A percentile compares a stretch with the other conserved stretches of the same genome.
Evolutionary conservation across 1,140 invertebrate genomes (phyloP).

Genomic region (Manduca sexta): DNA sequence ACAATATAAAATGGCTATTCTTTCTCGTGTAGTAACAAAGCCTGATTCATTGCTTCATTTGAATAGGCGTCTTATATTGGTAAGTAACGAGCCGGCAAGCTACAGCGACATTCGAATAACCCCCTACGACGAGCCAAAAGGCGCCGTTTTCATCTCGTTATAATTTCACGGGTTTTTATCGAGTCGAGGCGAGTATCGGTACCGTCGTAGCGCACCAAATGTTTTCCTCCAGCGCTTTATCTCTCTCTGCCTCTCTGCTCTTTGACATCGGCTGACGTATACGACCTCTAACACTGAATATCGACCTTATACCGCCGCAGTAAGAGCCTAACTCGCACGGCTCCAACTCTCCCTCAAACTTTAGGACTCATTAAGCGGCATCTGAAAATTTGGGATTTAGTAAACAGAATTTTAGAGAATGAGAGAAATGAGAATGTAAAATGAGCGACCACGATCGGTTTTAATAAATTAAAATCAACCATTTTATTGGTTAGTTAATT

Average conservation of each 20-base stretch:
- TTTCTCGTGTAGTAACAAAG: constrained; percentile 7
- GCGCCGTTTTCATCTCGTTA: constrained; percentile 16
- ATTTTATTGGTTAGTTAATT: no score
- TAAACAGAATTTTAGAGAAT: constrained; percentile 45
- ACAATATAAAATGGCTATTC: background rate
- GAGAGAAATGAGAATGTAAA: constrained; percentile 32
- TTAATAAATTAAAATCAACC: no score
- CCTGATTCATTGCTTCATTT: constrained; percentile 13
- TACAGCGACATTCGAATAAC: constrained; percentile 15
- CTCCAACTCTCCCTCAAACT: constrained; percentile 30
- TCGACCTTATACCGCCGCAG: constrained; percentile 30
- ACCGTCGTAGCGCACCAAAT: constrained; percentile 26
- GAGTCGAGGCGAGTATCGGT: constrained; percentile 16
- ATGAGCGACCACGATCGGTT: background rate
- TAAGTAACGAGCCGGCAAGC: constrained; percentile 16
- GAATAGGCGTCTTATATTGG: constrained; percentile 6
- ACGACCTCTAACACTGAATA: constrained; percentile 23
- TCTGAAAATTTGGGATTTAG: constrained; percentile 60
- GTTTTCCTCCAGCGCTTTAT: constrained; percentile 64
- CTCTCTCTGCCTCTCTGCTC: constrained; percentile 49
- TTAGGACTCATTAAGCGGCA: constrained; percentile 61
- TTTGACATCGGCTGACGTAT: constrained; percentile 62
- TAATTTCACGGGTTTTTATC: constrained; percentile 27
- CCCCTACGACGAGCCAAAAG: constrained; percentile 13
- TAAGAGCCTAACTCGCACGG: constrained; percentile 32